phyloP scores from a whole-genome alignment of 2,113 vertebrate species.

The Cyprinus carpio region DNA sequence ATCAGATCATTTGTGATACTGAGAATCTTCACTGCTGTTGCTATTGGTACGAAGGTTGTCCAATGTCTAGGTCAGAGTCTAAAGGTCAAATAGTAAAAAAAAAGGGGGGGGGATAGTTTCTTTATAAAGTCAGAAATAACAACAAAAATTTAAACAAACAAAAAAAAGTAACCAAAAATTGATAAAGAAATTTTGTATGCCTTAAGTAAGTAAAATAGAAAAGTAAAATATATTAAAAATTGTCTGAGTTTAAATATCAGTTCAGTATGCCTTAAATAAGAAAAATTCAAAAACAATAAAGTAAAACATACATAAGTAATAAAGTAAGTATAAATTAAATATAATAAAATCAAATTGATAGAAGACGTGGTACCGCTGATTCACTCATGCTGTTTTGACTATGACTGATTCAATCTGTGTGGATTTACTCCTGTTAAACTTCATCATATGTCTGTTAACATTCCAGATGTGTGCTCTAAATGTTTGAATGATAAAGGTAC shows the following conservation, averaged over 20 bases:
- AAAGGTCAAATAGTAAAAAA: constrained; percentile 6
- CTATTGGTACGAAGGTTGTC: background rate
- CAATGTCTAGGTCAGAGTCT: constrained; percentile 13
- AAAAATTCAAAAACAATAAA: background rate
- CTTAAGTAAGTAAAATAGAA: background rate
- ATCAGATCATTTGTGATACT: constrained; percentile 71
- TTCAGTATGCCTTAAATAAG: background rate
- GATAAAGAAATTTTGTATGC: no score
- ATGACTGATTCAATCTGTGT: no score
- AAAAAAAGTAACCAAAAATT: background rate
- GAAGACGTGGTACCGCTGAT: no score
- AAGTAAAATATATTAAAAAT: background rate
- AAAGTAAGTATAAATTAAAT: background rate
- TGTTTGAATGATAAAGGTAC: no score
- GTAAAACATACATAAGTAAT: background rate
- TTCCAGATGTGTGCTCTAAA: no score
- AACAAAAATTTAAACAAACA: no score
- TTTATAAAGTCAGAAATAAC: no score
- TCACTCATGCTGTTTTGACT: no score
- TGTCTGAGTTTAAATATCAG: no score
- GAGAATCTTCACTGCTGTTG: constrained; percentile 51
- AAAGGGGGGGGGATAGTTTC: background rate
- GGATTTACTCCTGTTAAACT: no score
- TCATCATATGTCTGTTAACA: no score
- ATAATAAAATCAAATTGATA: background rate